Base-by-base conservation (phyloP, 2,113 vertebrate genomes). In the Aleadryas rufinucha region DNA sequence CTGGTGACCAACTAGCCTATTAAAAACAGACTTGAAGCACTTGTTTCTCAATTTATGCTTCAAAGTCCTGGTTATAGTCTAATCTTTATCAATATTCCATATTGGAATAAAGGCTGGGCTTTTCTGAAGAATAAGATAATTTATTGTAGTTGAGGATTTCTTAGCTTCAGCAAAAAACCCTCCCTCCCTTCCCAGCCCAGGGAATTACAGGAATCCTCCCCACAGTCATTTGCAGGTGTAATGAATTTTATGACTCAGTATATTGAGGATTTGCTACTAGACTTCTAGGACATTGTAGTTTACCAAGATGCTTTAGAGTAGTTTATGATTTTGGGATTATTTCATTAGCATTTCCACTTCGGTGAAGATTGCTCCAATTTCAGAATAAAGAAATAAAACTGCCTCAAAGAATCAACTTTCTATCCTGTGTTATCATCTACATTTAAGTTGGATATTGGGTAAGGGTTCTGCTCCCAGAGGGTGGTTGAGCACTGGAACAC, bases 361-460 rank as follows among this genome's bases (percentile, higher is more conserved):
- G 1, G 5, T 50, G 16, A 84, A 45, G 6, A 45, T 30, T 4
- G 44, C 6, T 2, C 7, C 3, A 63, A 3, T 50, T 89, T 64
- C 78, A 75, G 5, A 30, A 18, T 39, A 66, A 63, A 45, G 13
- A 65, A 53, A 35, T 17, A 54, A 84, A 66, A 9, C 9, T 54
- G 3, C 14, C 7, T 63, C 11, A 6, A 35, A 2, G 1, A 53
- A 54, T 1, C 16, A 5, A 2, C 5, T 37, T 63, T 87, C 22
- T 23, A 20, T 82, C 21, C 26, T 2, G 1, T 37, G 6, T 3
- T 78, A 8, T 56, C 23, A 12, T 9, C 31, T 49, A 31, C 5
- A 15, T 27, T 24, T 52, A 9, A n/a, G 39, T 17, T 39, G 20
- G 23, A 24, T 66, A 11, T 45, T 20, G 39, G 15, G 42, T 23